Conservation (phyloP, 2,888 invertebrate species). For the Hirtodrosophila histrioides region DNA sequence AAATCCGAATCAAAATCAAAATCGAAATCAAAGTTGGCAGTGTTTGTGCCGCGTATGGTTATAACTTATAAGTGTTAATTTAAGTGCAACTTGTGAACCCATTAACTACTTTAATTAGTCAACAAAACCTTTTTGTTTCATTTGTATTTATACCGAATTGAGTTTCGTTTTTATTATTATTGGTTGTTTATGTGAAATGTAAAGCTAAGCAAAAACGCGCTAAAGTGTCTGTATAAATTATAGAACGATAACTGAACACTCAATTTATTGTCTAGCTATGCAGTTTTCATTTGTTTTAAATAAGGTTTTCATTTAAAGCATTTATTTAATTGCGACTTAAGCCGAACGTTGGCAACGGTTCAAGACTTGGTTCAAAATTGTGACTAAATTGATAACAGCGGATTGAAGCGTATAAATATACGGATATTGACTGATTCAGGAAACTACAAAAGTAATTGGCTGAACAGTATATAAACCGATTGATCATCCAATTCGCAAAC, state of each 20-base stretch:
- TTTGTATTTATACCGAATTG: conserved; percentile 12
- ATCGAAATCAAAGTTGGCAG: conserved; percentile 3
- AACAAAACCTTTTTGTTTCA: not conserved
- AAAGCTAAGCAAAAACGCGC: conserved; percentile 23
- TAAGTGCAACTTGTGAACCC: not conserved
- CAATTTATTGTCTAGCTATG: conserved; percentile 24
- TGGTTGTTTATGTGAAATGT: conserved; percentile 14
- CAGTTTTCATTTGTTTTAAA: conserved; percentile 15
- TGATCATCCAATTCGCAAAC: no score
- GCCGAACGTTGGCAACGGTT: not conserved
- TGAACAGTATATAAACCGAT: not conserved
- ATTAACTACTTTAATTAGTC: not conserved
- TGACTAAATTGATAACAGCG: not conserved
- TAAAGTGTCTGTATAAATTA: conserved; percentile 1
- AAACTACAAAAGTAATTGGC: not conserved
- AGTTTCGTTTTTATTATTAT: not conserved
- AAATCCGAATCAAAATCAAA: not conserved
- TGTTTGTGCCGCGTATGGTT: conserved; percentile 16
- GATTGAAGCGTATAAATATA: conserved; percentile 1
- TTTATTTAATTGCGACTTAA: conserved; percentile 3
- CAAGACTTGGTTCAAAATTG: not conserved
- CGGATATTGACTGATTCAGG: conserved; percentile 1
- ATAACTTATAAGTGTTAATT: conserved; percentile 12
- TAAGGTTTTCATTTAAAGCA: not conserved
- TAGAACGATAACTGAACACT: conserved; percentile 3